Evolutionary conservation across 1,140 invertebrate species (phyloP), one percentile per base, ranked within the genome.

Genomic region (Medauroidea extradentata): DNA sequence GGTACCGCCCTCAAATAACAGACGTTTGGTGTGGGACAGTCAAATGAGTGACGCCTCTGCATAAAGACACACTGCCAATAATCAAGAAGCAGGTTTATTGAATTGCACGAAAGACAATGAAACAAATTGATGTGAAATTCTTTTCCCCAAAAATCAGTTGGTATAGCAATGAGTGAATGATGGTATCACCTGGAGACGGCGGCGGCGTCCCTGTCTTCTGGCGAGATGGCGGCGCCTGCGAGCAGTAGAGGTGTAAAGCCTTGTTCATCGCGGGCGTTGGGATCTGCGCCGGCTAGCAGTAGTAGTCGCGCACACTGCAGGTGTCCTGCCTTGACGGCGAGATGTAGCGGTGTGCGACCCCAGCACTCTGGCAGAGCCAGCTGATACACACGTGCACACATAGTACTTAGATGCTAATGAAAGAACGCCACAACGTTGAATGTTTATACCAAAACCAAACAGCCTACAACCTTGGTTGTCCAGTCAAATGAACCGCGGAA

Each of bases 311-410:
- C 69, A 1, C 70, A 61, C 8, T 64, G 60, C 0, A 60, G 49
- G 19, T 68, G 55, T 61, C 67, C 64, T 48, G 62, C 56, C 61
- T 63, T 67, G 19, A 62, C 69, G 4, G 71, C 70, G 27, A 70
- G 57, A 9, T 73, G 71, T 29, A 73, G 42, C 0, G 71, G 59
- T 8, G 69, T 71, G 49, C 69, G 61, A 3, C 65, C 69, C 63
- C 64, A 68, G 60, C 66, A 69, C 34, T 60, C 58, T 7, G 51
- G 50, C 23, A 46, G 1, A 4, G 58, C 51, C 24, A 60, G 24
- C 56, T 58, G 27, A n/a, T n/a, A n/a, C n/a, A n/a, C n/a, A n/a
- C n/a, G n/a, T n/a, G n/a, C n/a, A n/a, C n/a, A n/a, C n/a, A n/a
- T n/a, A n/a, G n/a, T n/a, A n/a, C n/a, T n/a, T n/a, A n/a, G n/a